phyloP scores from a whole-genome alignment of 2,888 invertebrate genomes.

The Argyra leucocephala region DNA sequence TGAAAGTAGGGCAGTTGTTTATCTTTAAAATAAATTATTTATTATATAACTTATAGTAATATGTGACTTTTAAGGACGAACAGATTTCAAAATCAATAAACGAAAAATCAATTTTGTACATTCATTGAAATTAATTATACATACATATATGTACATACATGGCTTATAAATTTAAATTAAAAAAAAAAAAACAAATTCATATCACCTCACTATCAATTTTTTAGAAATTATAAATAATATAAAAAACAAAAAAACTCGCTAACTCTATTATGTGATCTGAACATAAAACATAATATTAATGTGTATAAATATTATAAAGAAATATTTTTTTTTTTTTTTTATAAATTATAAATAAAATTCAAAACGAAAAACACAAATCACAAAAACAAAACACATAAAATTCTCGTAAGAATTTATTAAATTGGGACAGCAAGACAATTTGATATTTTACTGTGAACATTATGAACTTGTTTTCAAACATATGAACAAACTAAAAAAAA shows the following conservation, averaged over 20 bases:
- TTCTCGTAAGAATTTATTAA: not conserved
- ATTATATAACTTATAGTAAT: too few species aligned
- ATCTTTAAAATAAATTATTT: too few species aligned
- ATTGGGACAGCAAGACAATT: slow-evolving; percentile 1
- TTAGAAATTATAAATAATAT: not conserved
- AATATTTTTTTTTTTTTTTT: too few species aligned
- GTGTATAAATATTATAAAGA: not conserved
- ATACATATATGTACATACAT: too few species aligned
- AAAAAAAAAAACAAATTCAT: not conserved
- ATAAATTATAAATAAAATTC: too few species aligned
- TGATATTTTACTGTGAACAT: slow-evolving; percentile 4
- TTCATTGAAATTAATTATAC: too few species aligned
- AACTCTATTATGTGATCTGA: not conserved
- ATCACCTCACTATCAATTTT: not conserved
- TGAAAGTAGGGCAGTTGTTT: too few species aligned
- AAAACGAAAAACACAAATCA: too few species aligned
- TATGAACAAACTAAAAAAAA: not conserved
- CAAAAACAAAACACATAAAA: not conserved
- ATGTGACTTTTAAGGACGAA: too few species aligned
- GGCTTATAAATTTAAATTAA: too few species aligned
- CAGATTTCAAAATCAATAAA: too few species aligned
- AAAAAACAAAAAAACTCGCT: not conserved
- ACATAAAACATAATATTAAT: slow-evolving; percentile 4
- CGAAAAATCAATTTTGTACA: too few species aligned
- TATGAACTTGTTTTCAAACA: not conserved